Evolutionary conservation across 2,113 vertebrate species (phyloP), one percentile per base, ranked within the genome.

Genomic region (Blennius ocellaris): DNA sequence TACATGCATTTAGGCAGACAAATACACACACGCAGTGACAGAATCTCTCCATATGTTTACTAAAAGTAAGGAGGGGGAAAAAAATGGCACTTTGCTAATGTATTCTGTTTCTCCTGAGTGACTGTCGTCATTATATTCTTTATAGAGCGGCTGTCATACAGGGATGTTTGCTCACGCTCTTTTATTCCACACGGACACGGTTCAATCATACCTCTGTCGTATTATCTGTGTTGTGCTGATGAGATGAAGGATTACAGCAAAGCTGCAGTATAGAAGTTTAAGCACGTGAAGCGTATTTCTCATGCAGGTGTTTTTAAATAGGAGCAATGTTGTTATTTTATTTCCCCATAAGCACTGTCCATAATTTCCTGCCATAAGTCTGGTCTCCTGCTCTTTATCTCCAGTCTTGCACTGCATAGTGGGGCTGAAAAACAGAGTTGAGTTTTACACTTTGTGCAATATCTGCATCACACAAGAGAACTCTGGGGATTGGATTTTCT

Each of bases 11-110:
- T 30, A 30, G 2, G 21, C 21, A 30, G 76, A 80, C 77, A 64
- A 81, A 69, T 49, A n/a, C 55, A 54, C 49, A 38, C 17, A 37
- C 56, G 0, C 38, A 45, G 63, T 21, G 21, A 40, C 50, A 49
- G 77, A 54, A 76, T 43, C 39, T 38, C 64, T 62, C 79, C 79
- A 63, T 86, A 85, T 80, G 79, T 78, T 73, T 62, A 56, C 63
- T 15, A 52, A 78, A 73, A 52, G 53, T 6, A 48, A 69, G 70
- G 75, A 67, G 66, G 69, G 48, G 12, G 9, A 4, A 4, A 30
- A 30, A 30, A 4, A 30, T 30, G 4, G 9, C 50, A 12, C 56
- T 73, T 67, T 0, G 65, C 65, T 57, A 49, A 77, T 47, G 76
- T 76, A 71, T 76, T 69, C 64, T 49, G 64, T 56, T 83, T 52